These are phyloP conservation scores for Epinephelus awoara DNA, from an alignment of 2,797 vertebrate genomes.

Conservation along the genomic window DNA sequence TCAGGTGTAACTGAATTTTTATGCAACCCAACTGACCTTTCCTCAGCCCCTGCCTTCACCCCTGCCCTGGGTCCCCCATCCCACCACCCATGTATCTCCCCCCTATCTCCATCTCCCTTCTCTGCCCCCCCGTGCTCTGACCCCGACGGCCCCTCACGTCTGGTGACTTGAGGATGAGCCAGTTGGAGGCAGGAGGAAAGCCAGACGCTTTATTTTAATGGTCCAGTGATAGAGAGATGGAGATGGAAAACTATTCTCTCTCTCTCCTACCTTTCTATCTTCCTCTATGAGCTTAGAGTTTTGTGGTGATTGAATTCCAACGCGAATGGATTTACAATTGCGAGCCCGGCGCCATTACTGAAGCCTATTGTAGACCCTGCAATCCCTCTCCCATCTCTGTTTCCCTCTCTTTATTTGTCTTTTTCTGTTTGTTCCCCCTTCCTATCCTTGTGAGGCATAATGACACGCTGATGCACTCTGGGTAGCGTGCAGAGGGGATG, in stretches of 20 bases:
- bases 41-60: conserved; percentile 21
- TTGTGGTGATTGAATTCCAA: conserved; percentile 71
- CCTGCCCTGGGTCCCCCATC: conserved; percentile 9
- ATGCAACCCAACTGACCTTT: conserved; percentile 24
- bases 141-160: background rate
- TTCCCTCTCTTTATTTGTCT: conserved; percentile 33
- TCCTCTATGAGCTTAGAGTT: conserved; percentile 40
- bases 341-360: conserved; percentile 44
- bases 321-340: conserved; percentile 69
- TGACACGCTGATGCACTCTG: conserved; percentile 72
- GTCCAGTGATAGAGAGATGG: conserved; percentile 30
- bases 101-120: background rate
- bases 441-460: conserved; percentile 49
- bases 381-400: conserved; percentile 32
- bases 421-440: conserved; percentile 17
- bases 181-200: conserved; percentile 5
- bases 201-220: conserved; percentile 39
- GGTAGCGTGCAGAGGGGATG: conserved; percentile 73
- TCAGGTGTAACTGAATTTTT: conserved; percentile 50
- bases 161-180: conserved; percentile 22
- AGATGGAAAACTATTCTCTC: conserved; percentile 26
- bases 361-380: conserved; percentile 36
- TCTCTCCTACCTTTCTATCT: conserved; percentile 11
- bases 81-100: background rate
- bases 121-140: background rate